Evolutionary conservation across 2,797 vertebrate species (phyloP).

Genomic region (Lagocephalus sceleratus): DNA sequence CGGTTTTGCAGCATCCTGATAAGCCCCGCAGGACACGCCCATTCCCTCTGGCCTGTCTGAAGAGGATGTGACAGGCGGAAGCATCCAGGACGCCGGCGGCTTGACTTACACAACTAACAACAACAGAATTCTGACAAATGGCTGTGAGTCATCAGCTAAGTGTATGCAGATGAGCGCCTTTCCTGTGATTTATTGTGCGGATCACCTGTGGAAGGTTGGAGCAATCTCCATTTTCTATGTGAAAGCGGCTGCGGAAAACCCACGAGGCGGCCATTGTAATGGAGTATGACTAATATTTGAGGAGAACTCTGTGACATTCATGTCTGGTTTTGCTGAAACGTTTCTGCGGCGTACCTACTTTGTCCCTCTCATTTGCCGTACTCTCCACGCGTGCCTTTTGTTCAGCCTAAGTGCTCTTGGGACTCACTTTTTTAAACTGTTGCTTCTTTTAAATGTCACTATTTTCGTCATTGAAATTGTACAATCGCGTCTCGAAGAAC

Average conservation of each 20-base stretch:
- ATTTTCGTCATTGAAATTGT: constrained; percentile 51
- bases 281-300: constrained; percentile 7
- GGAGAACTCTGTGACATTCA: not conserved
- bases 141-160: constrained; percentile 3
- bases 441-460: constrained; percentile 16
- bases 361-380: not conserved
- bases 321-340: constrained; percentile 2
- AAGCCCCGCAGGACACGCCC: constrained; percentile 56
- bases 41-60: constrained; percentile 40
- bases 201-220: constrained; percentile 1
- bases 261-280: not conserved
- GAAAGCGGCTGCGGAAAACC: constrained; percentile 2
- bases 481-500: constrained; percentile 42
- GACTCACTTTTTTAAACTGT: constrained; percentile 3
- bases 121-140: constrained; percentile 13
- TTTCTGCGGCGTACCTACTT: constrained; percentile 9
- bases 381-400: constrained; percentile 12
- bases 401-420: constrained; percentile 24
- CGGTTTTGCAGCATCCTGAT: constrained; percentile 36
- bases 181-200: constrained; percentile 11
- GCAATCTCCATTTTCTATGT: not conserved
- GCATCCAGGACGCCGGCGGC: constrained; percentile 51
- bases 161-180: constrained; percentile 12
- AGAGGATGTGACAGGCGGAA: constrained; percentile 50
- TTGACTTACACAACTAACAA: constrained; percentile 21